These are phyloP conservation scores for Perca flavescens DNA, from an alignment of 2,113 vertebrate species.

Conservation along the genomic window DNA sequence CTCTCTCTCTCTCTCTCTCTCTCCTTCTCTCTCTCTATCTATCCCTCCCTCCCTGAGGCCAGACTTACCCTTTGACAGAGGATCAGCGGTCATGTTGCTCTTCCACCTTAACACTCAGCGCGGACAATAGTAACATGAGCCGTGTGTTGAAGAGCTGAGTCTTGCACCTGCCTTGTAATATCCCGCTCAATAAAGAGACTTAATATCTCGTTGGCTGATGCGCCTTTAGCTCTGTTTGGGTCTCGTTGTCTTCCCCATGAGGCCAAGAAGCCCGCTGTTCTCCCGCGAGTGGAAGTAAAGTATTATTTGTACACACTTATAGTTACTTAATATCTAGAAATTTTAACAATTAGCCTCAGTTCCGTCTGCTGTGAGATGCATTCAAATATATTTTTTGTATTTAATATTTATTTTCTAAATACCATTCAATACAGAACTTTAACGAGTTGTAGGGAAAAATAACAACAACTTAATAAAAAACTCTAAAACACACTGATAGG, in stretches of 20 bases:
- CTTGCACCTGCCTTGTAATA: constrained; percentile 56
- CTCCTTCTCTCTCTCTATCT: constrained; percentile 13
- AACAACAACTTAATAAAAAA: neutral
- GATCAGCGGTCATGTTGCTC: constrained; percentile 59
- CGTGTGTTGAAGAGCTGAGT: constrained; percentile 18
- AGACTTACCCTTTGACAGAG: constrained; percentile 75
- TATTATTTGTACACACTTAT: too few species aligned
- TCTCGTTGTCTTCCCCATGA: neutral
- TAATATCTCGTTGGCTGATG: neutral
- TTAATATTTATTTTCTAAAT: neutral
- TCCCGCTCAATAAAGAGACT: neutral
- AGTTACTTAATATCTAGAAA: neutral
- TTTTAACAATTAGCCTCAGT: neutral
- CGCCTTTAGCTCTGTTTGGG: neutral
- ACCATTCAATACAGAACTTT: neutral
- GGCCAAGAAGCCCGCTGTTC: too few species aligned
- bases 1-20: constrained; percentile 17
- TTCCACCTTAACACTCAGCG: constrained; percentile 61
- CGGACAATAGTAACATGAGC: constrained; percentile 62
- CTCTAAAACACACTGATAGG: neutral
- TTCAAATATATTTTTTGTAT: neutral
- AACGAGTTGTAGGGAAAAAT: neutral
- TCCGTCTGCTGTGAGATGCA: neutral
- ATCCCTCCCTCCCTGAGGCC: constrained; percentile 25
- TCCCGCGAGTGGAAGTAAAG: neutral